Conservation (phyloP, 2,888 invertebrate species). For the Protophormia terraenovae region DNA sequence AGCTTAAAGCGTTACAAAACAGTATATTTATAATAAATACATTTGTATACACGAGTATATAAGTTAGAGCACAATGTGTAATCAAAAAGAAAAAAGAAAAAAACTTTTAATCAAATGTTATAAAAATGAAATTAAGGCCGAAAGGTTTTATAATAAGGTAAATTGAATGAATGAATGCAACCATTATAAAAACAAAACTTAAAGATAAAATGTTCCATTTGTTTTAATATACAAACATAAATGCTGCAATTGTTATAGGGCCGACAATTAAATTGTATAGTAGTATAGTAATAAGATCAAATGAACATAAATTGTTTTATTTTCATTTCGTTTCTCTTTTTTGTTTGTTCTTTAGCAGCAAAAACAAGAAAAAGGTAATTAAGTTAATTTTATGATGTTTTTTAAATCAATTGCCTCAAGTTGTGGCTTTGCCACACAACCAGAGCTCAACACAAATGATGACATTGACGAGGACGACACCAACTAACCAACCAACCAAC, state of each 20-base stretch:
- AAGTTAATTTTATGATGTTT: constrained; percentile 68
- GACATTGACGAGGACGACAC: constrained; percentile 59
- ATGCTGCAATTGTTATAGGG: constrained; percentile 17
- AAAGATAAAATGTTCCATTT: constrained; percentile 7
- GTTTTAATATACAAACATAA: neutral
- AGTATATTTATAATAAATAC: neutral
- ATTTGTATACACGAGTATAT: neutral
- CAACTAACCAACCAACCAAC: too few species aligned
- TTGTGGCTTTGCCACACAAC: constrained; percentile 29
- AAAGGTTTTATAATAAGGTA: constrained; percentile 57
- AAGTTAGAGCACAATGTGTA: constrained; percentile 37
- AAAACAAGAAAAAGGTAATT: constrained; percentile 56
- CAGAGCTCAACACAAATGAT: constrained; percentile 42
- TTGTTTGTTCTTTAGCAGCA: constrained; percentile 55
- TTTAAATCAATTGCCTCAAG: constrained; percentile 67
- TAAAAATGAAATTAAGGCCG: constrained; percentile 62
- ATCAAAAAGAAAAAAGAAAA: too few species aligned
- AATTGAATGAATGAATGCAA: constrained; percentile 12
- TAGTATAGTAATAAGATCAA: constrained; percentile 37
- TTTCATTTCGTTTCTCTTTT: neutral
- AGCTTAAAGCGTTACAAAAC: constrained; percentile 54
- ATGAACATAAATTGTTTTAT: constrained; percentile 45
- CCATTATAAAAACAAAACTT: neutral
- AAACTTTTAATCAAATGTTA: constrained; percentile 66
- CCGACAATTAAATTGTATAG: constrained; percentile 37